Conservation (phyloP, 2,888 invertebrate genomes). For the Stratiomys singularior region DNA sequence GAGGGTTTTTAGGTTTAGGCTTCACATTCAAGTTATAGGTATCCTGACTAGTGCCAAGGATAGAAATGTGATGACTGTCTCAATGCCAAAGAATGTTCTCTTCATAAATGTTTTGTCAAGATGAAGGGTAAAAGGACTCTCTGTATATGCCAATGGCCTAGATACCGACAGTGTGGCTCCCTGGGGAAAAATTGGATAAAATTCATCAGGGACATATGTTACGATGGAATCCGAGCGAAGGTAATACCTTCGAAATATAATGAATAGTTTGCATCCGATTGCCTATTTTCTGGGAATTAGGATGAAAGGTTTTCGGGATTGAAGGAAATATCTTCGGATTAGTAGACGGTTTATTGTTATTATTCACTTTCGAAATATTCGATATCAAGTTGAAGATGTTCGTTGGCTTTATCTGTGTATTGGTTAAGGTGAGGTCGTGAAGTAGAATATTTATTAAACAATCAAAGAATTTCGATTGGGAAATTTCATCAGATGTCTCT, state of each 20-base stretch:
- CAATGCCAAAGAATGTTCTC: not conserved
- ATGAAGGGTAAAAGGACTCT: slow-evolving; percentile 7
- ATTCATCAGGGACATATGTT: slow-evolving; percentile 44
- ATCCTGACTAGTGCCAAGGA: not conserved
- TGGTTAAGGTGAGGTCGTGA: too few relatives aligned
- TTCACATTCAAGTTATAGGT: not conserved
- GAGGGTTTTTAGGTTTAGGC: slow-evolving; percentile 21
- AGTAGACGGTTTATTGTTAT: slow-evolving; percentile 7
- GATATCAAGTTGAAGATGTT: too few relatives aligned
- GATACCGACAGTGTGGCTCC: slow-evolving; percentile 29
- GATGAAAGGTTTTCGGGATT: not conserved
- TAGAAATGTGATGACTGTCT: slow-evolving; percentile 23
- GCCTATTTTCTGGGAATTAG: slow-evolving; percentile 30
- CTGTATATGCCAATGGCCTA: slow-evolving; percentile 17
- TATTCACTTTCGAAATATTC: not conserved
- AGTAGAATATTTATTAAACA: too few relatives aligned
- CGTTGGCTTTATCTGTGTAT: too few relatives aligned
- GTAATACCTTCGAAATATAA: slow-evolving; percentile 22
- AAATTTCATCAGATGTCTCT: too few relatives aligned
- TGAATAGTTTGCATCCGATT: slow-evolving; percentile 40
- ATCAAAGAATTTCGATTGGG: too few relatives aligned
- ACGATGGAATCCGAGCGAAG: slow-evolving; percentile 14
- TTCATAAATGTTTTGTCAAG: slow-evolving; percentile 16
- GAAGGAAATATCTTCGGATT: not conserved
- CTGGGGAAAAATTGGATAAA: slow-evolving; percentile 42